These are phyloP conservation scores for Drosophila ohnishii DNA, from an alignment of 1,140 invertebrate genomes.

Conservation along the genomic window DNA sequence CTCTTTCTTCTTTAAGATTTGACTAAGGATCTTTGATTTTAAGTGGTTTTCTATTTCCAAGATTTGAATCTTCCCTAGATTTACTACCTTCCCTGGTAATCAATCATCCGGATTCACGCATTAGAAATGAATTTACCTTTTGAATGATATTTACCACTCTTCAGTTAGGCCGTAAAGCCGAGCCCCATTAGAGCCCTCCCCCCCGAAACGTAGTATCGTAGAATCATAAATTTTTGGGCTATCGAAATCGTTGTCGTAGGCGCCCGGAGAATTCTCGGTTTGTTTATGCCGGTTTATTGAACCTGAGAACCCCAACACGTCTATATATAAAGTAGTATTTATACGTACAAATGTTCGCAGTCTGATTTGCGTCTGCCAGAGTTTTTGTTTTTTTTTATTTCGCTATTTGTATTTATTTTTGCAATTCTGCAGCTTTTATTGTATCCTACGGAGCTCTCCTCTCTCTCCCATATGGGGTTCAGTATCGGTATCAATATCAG, in stretches of 20 bases:
- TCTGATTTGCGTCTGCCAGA: conserved; percentile 37
- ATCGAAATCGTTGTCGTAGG: conserved; percentile 40
- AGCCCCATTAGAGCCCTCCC: conserved; percentile 5
- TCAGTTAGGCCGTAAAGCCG: not conserved
- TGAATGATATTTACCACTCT: not conserved
- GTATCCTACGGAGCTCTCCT: not conserved
- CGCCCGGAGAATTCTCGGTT: conserved; percentile 16
- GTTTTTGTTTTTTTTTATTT: not conserved
- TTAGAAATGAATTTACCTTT: conserved; percentile 13
- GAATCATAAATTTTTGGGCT: conserved; percentile 32
- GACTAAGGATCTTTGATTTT: not conserved
- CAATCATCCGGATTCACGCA: not conserved
- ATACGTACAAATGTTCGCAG: conserved; percentile 4
- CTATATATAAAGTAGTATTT: conserved; percentile 41
- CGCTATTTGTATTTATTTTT: conserved; percentile 3
- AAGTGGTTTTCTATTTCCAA: not conserved
- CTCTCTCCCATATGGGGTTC: not conserved
- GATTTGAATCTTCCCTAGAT: not conserved
- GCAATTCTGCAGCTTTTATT: conserved; percentile 2
- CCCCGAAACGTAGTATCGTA: conserved; percentile 6
- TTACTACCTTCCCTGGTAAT: not conserved
- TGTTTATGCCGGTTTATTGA: conserved; percentile 64
- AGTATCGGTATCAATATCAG: not conserved
- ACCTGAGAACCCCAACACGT: conserved; percentile 52
- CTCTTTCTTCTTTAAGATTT: not conserved